Conservation (phyloP, 2,113 vertebrate species). For the Steatornis caripensis region DNA sequence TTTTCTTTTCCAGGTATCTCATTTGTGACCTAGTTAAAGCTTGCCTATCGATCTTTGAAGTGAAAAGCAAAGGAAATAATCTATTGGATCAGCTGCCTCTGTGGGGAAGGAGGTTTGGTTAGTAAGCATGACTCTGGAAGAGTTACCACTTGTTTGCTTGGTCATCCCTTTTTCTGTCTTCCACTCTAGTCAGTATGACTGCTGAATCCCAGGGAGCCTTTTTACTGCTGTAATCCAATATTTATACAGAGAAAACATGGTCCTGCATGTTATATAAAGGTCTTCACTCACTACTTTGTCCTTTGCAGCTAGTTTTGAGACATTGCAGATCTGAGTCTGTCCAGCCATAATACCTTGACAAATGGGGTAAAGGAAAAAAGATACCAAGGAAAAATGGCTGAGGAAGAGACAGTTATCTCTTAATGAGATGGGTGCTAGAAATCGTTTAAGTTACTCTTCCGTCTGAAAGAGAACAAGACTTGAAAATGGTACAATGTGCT, state of each 20-base stretch:
- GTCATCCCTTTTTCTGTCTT: neutral
- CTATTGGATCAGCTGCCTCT: neutral
- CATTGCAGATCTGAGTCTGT: neutral
- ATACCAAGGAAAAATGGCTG: neutral
- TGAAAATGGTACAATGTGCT: neutral
- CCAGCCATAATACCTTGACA: neutral
- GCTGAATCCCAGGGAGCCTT: neutral
- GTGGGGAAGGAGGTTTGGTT: neutral
- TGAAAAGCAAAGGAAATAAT: neutral
- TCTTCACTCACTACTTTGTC: neutral
- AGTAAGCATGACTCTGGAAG: neutral
- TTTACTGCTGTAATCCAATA: neutral
- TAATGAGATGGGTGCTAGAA: neutral
- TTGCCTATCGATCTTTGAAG: neutral
- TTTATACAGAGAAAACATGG: neutral
- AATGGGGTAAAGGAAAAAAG: neutral
- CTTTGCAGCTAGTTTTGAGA: neutral
- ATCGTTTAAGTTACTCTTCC: neutral
- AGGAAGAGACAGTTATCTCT: neutral
- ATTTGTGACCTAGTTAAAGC: conserved; percentile 5
- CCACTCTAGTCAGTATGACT: neutral
- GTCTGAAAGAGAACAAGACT: neutral
- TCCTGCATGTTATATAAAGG: neutral
- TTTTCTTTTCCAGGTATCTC: neutral
- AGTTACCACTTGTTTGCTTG: neutral